A percentile compares a stretch with the other conserved stretches of the same genome.
phyloP scores from a whole-genome alignment of 2,888 invertebrate genomes.

The Mythimna lalbum region DNA sequence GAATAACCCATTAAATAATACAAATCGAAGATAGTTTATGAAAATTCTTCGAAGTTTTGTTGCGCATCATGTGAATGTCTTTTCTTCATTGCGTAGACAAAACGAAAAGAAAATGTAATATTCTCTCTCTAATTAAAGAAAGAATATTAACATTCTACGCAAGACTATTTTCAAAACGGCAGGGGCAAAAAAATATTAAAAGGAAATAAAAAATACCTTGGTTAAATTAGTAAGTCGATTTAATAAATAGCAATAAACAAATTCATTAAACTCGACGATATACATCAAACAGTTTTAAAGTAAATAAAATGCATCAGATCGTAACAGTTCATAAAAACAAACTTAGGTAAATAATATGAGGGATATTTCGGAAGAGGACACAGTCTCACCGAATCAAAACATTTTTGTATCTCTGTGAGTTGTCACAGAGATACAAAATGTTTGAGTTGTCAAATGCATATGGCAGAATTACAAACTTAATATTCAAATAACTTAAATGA shows the following conservation, averaged over 20 bases:
- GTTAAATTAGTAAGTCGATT: neutral
- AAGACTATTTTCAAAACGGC: neutral
- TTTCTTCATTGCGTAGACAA: neutral
- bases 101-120: too few species aligned
- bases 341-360: neutral
- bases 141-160: too few species aligned
- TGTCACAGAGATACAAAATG: too few species aligned
- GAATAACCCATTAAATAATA: too few species aligned
- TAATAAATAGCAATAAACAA: conserved; percentile 37
- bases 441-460: conserved; percentile 14
- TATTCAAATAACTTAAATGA: conserved; percentile 17
- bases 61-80: too few species aligned
- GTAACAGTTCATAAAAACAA: conserved; percentile 8
- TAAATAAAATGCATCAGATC: conserved; percentile 39
- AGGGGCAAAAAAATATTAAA: neutral
- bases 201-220: neutral
- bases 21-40: too few species aligned
- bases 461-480: conserved; percentile 16
- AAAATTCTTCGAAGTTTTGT: too few species aligned
- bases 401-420: neutral
- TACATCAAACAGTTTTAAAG: neutral
- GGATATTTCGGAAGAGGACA: neutral
- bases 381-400: conserved; percentile 1
- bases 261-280: conserved; percentile 18
- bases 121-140: too few species aligned